Percentiles rank a stretch among this genome's conserved stretches.
Conservation (phyloP, 1,140 invertebrate species). For the Linepithema humile region DNA sequence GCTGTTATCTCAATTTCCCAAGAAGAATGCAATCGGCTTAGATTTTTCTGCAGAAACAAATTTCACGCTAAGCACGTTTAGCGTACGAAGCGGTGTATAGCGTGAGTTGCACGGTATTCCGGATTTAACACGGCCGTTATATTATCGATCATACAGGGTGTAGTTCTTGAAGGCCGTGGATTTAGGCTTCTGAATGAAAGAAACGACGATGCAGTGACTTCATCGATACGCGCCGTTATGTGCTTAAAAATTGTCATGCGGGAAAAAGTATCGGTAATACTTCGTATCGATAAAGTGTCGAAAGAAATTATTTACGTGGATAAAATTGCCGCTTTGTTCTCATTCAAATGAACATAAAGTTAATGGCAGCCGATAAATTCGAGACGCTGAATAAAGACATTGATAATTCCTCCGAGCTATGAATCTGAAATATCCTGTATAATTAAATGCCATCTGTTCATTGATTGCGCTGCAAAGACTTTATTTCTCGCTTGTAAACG, state of each 20-base stretch:
- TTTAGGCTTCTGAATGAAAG: conserved; percentile 59
- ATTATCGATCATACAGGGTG: conserved; percentile 63
- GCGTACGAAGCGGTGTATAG: background rate
- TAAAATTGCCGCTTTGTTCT: background rate
- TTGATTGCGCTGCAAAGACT: background rate
- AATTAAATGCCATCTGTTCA: background rate
- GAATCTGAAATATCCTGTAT: background rate
- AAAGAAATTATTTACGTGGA: background rate
- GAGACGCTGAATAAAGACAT: background rate
- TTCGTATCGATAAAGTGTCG: background rate
- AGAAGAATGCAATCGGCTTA: background rate
- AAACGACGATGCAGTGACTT: conserved; percentile 31
- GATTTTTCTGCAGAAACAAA: background rate
- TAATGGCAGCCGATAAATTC: background rate
- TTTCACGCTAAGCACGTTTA: background rate
- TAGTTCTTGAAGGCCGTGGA: conserved; percentile 58
- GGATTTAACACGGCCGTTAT: conserved; percentile 42
- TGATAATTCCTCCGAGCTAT: background rate
- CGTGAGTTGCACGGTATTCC: background rate
- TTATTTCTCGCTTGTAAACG: background rate
- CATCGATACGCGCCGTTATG: conserved; percentile 12
- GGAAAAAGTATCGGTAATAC: conserved; percentile 3
- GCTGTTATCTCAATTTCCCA: too few species aligned
- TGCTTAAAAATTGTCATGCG: too few species aligned
- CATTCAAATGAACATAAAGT: background rate